These are phyloP conservation scores for Cantharis lateralis DNA, from an alignment of 2,888 invertebrate genomes.

Conservation along the genomic window DNA sequence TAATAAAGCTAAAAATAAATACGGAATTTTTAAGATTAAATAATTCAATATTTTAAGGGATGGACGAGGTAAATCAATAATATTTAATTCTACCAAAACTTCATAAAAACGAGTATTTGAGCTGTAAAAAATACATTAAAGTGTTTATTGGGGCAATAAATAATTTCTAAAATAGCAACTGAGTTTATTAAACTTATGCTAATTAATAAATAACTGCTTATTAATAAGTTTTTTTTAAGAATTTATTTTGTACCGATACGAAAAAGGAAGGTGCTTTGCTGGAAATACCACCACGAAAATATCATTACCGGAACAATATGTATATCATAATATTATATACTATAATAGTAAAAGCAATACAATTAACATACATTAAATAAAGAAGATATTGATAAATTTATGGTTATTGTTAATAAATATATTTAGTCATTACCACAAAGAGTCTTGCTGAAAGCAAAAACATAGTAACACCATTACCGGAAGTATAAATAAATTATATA, in stretches of 20 bases:
- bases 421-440: background rate
- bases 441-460: background rate
- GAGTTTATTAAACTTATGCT: background rate
- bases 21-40: background rate
- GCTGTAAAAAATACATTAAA: background rate
- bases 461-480: background rate
- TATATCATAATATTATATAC: background rate
- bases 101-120: background rate
- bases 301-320: background rate
- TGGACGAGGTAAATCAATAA: background rate
- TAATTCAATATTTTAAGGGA: background rate
- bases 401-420: too few species aligned
- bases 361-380: too few species aligned
- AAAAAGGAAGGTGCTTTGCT: background rate
- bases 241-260: background rate
- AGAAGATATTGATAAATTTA: too few species aligned
- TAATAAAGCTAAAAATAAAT: background rate
- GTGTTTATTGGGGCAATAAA: background rate
- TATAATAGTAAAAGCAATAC: too few species aligned
- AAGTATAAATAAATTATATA: background rate
- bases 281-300: background rate
- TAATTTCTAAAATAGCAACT: background rate
- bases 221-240: background rate
- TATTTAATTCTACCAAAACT: background rate
- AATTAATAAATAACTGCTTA: too few species aligned